Conservation (phyloP, 2,113 vertebrate species). For the Acanthochromis polyacanthus region DNA sequence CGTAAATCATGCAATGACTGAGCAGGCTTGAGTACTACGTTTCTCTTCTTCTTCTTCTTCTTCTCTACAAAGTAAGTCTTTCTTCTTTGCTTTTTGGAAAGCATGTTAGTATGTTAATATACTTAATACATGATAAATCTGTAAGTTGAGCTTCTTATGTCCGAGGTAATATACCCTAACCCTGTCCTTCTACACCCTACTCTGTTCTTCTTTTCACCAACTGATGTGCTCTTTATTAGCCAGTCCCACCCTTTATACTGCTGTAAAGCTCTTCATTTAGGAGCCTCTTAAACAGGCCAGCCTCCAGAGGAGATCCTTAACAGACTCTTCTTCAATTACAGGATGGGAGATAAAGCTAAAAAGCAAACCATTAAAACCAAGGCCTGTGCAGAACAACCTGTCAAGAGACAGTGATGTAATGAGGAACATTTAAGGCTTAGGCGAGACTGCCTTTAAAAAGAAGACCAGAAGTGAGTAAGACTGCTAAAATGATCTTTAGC, state of each 20-base stretch:
- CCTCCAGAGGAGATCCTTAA: conserved; percentile 51
- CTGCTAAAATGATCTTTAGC: conserved; percentile 43
- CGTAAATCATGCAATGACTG: too few species aligned
- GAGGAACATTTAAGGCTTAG: conserved; percentile 41
- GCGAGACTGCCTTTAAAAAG: conserved; percentile 35
- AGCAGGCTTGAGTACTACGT: too few species aligned
- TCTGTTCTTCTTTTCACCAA: neutral
- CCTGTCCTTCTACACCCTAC: neutral
- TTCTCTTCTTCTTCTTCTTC: too few species aligned
- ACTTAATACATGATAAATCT: conserved; percentile 27
- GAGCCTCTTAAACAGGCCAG: conserved; percentile 42
- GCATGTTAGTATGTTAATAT: conserved; percentile 34
- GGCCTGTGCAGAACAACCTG: conserved; percentile 3
- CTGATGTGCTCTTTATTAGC: conserved; percentile 15
- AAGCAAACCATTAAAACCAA: conserved; percentile 53
- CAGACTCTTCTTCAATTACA: conserved; percentile 42
- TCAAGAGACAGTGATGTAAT: conserved; percentile 52
- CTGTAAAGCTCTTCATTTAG: conserved; percentile 34
- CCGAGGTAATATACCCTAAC: conserved; percentile 20
- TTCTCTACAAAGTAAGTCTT: conserved; percentile 1
- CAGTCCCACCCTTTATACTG: neutral
- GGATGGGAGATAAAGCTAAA: conserved; percentile 22
- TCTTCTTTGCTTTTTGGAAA: conserved; percentile 18
- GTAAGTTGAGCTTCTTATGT: conserved; percentile 30
- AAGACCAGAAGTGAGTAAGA: conserved; percentile 18